A percentile compares a stretch with the other conserved stretches of the same genome.
phyloP scores from a whole-genome alignment of 2,888 invertebrate genomes.

The Liposcelis brunnea region DNA sequence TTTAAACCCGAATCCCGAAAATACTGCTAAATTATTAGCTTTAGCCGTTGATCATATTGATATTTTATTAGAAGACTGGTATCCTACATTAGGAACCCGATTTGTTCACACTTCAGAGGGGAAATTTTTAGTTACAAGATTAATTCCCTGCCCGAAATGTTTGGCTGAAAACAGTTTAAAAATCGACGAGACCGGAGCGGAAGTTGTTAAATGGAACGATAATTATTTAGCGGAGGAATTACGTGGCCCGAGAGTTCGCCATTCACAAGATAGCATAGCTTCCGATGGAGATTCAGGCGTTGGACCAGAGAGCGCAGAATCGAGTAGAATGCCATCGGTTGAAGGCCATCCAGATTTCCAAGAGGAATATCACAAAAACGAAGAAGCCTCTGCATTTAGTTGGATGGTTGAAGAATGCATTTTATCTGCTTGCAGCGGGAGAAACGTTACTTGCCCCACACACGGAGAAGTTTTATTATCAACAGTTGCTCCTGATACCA shows the following conservation, averaged over 20 bases:
- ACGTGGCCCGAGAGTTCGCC: constrained; percentile 22
- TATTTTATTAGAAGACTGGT: constrained; percentile 94
- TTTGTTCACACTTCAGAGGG: constrained; percentile 98
- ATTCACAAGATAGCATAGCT: constrained; percentile 48
- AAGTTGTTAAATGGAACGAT: constrained; percentile 14
- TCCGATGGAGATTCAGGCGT: constrained; percentile 81
- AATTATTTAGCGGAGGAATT: constrained; percentile 21
- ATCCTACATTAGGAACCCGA: constrained; percentile 85
- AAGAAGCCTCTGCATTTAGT: constrained; percentile 33
- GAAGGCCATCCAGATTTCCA: constrained; percentile 48
- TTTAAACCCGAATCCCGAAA: constrained; percentile 62
- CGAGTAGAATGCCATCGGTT: constrained; percentile 66
- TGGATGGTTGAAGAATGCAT: constrained; percentile 97
- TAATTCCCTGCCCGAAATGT: constrained; percentile 86
- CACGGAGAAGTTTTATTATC: constrained; percentile 60
- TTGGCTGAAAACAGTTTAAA: constrained; percentile 30
- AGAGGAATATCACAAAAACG: constrained; percentile 18
- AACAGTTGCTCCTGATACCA: constrained; percentile 84
- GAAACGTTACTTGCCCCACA: constrained; percentile 42
- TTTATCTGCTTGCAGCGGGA: constrained; percentile 47
- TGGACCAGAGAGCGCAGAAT: constrained; percentile 59
- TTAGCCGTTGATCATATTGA: constrained; percentile 91
- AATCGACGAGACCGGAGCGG: constrained; percentile 18
- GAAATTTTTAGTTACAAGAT: constrained; percentile 77
- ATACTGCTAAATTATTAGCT: constrained; percentile 65